Evolutionary conservation across 1,140 invertebrate species (phyloP), one percentile per base, ranked within the genome.

Genomic region (Gryon sp.): DNA sequence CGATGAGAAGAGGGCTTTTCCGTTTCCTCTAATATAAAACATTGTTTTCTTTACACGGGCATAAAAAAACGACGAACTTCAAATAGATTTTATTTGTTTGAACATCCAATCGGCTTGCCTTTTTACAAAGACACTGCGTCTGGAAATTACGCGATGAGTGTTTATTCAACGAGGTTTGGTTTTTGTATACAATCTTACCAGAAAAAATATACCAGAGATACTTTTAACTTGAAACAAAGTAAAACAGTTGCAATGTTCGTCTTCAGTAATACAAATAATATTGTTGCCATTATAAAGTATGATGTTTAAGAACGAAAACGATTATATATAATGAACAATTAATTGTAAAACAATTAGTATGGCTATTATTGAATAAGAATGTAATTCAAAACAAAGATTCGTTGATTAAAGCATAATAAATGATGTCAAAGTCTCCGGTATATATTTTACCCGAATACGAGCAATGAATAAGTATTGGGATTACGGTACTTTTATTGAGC

Each of bases 1-100:
- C 59, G 16, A 22, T 18, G 20, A 41, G 7, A 34, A 8, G 40
- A 19, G 43, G 19, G 12, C 19, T 41, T 26, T 26, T 9, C 15
- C n/a, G 38, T 7, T 20, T 1, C 52, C 16, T 3, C 24, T 18
- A 30, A 57, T 43, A 36, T 15, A 9, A 11, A 41, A 41, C 43
- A 46, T 46, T 60, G 41, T 46, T 60, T 48, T 34, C 41, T 36
- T 46, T 57, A 22, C 24, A 26, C 40, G 1, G 2, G 2, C 22
- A 19, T n/a, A 40, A 18, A 55, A n/a, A 22, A 57, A 22, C 16
- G 16, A 45, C 4, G 18, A 40, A 16, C 5, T 32, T 32, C 26
- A 45, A 32, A 59, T 22, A 22, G 40, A 43, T 34, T 34, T 45
- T 45, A 59, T 32, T 59, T 59, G 40, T 45, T 43, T 59, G 40